These are phyloP conservation scores for Phyllotreta striolata DNA, from an alignment of 2,888 invertebrate genomes.

Conservation along the genomic window DNA sequence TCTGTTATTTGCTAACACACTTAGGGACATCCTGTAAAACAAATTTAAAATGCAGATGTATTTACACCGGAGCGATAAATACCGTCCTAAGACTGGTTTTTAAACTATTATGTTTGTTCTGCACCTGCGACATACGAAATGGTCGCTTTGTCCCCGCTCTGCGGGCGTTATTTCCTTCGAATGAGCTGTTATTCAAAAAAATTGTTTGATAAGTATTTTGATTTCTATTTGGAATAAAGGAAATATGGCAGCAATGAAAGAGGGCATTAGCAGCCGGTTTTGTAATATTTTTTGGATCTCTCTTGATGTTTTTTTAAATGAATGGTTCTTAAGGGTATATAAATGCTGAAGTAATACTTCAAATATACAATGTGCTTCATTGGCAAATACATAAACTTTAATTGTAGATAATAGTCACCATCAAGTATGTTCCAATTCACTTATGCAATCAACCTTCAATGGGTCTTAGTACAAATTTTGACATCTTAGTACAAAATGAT, in stretches of 20 bases:
- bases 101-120: slow-evolving; percentile 32
- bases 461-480: no score
- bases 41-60: slow-evolving; percentile 30
- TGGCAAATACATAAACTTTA: no score
- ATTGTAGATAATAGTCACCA: no score
- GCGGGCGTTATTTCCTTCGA: slow-evolving; percentile 17
- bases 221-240: slow-evolving; percentile 21
- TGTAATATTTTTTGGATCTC: no score
- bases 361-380: no score
- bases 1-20: background rate
- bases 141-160: slow-evolving; percentile 18
- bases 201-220: slow-evolving; percentile 19
- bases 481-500: no score
- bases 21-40: slow-evolving; percentile 10
- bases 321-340: no score
- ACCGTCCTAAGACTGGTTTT: slow-evolving; percentile 27
- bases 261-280: slow-evolving; percentile 1
- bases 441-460: no score
- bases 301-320: no score
- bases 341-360: no score
- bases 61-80: slow-evolving; percentile 29
- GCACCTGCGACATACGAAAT: slow-evolving; percentile 32
- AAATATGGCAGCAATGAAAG: slow-evolving; percentile 23
- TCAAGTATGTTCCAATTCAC: no score
- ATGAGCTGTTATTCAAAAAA: slow-evolving; percentile 18